These are phyloP conservation scores for Apostichopus californicus DNA, from an alignment of 35 echinoderm and acorn worm genomes.

Conservation along the genomic window DNA sequence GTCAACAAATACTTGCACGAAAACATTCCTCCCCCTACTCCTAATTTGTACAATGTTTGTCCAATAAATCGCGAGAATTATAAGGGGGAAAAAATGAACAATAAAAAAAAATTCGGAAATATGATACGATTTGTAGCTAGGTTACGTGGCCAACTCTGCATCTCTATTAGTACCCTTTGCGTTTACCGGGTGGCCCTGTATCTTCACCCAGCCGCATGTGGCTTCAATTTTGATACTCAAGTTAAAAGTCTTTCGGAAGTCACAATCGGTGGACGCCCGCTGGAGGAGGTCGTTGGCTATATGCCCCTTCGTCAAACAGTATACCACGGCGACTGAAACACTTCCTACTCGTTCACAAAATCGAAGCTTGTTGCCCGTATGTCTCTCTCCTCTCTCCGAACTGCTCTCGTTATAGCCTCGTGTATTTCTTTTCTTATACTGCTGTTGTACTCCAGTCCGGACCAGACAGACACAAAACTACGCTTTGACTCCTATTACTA, in stretches of 20 bases:
- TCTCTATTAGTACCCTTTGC: constrained; percentile 44
- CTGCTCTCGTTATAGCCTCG: neutral
- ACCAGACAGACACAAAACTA: too few species aligned
- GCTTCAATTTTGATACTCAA: constrained; percentile 43
- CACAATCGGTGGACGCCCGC: constrained; percentile 23
- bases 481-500: too few species aligned
- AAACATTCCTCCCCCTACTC: neutral
- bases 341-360: constrained; percentile 3
- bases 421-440: too few species aligned
- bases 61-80: neutral
- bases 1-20: neutral
- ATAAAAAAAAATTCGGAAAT: neutral
- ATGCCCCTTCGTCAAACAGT: constrained; percentile 43
- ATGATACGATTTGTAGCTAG: neutral
- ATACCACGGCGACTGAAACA: constrained; percentile 16
- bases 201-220: constrained; percentile 14
- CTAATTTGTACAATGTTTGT: neutral
- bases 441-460: too few species aligned
- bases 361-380: neutral
- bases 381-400: neutral
- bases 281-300: constrained; percentile 16
- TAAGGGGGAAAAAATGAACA: neutral
- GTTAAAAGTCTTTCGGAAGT: constrained; percentile 46
- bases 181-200: constrained; percentile 44
- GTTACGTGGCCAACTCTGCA: neutral